These are phyloP conservation scores for Graphium colonna DNA, from an alignment of 2,888 invertebrate genomes.

Conservation along the genomic window DNA sequence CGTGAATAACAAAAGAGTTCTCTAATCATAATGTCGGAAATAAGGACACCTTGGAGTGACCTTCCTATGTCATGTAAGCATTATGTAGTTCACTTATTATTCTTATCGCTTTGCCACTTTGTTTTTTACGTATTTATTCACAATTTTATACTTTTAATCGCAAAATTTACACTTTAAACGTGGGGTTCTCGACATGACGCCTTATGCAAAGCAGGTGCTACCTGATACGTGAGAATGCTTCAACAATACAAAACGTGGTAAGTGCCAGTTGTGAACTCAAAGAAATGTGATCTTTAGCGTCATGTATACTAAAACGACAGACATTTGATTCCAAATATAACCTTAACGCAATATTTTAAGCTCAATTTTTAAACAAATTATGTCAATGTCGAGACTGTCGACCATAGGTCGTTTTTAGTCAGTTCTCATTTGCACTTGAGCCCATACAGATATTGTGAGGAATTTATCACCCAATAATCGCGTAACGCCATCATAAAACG, in stretches of 20 bases:
- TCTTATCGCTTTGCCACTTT: conserved; percentile 56
- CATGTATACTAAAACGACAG: not conserved
- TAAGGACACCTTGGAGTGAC: conserved; percentile 58
- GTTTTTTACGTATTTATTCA: conserved; percentile 57
- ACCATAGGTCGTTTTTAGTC: conserved; percentile 46
- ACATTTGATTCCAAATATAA: not conserved
- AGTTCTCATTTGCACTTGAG: conserved; percentile 38
- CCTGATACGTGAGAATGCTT: conserved; percentile 65
- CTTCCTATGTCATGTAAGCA: conserved; percentile 42
- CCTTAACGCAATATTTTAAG: not conserved
- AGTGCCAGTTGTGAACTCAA: conserved; percentile 31
- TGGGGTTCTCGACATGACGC: conserved; percentile 71
- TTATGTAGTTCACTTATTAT: conserved; percentile 50
- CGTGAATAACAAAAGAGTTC: conserved; percentile 22
- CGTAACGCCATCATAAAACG: conserved; percentile 66
- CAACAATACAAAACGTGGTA: conserved; percentile 45
- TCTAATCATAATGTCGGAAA: conserved; percentile 33
- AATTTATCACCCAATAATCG: conserved; percentile 60
- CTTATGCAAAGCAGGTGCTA: conserved; percentile 80
- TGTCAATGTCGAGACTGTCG: conserved; percentile 17
- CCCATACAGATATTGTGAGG: conserved; percentile 38
- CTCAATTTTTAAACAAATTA: not conserved
- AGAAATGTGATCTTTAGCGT: conserved; percentile 39
- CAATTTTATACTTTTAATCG: conserved; percentile 72
- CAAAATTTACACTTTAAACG: conserved; percentile 73